Percentiles rank a stretch among this genome's conserved stretches.
Conservation (phyloP, 2,888 invertebrate species). For the Pemphredon lugubris region DNA sequence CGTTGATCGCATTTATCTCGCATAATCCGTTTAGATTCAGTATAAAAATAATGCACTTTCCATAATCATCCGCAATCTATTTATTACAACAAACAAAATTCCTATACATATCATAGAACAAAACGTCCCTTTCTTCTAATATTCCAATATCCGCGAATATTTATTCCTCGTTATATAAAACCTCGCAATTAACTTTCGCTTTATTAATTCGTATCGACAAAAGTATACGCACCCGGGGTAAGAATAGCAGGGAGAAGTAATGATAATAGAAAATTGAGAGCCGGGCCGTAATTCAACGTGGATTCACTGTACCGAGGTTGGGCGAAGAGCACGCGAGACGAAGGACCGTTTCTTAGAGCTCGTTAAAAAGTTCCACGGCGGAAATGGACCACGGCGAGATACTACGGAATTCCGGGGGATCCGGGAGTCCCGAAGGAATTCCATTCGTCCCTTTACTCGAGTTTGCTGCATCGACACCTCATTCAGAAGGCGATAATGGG, state of each 20-base stretch:
- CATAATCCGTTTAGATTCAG: too few species aligned
- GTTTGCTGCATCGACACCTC: slow-evolving; percentile 57
- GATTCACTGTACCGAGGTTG: slow-evolving; percentile 10
- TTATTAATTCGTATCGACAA: too few species aligned
- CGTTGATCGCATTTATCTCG: too few species aligned
- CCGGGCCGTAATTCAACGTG: background rate
- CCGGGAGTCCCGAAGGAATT: slow-evolving; percentile 51
- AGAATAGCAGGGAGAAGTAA: background rate
- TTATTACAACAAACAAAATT: too few species aligned
- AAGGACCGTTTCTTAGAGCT: slow-evolving; percentile 51
- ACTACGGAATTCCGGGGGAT: slow-evolving; percentile 52
- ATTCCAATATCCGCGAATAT: too few species aligned
- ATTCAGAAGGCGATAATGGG: slow-evolving; percentile 43
- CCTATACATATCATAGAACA: too few species aligned
- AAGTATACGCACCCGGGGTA: too few species aligned
- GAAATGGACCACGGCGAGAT: slow-evolving; percentile 54
- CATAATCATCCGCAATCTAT: too few species aligned
- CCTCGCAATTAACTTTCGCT: too few species aligned
- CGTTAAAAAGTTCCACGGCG: slow-evolving; percentile 58
- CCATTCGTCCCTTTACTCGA: slow-evolving; percentile 49
- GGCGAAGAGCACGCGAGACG: slow-evolving; percentile 35
- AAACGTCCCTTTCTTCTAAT: too few species aligned
- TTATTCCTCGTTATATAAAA: too few species aligned
- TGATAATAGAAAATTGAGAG: background rate
- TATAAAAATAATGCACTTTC: too few species aligned